These are phyloP conservation scores for Temnothorax curvispinosus DNA, from an alignment of 1,140 invertebrate genomes.

Conservation along the genomic window DNA sequence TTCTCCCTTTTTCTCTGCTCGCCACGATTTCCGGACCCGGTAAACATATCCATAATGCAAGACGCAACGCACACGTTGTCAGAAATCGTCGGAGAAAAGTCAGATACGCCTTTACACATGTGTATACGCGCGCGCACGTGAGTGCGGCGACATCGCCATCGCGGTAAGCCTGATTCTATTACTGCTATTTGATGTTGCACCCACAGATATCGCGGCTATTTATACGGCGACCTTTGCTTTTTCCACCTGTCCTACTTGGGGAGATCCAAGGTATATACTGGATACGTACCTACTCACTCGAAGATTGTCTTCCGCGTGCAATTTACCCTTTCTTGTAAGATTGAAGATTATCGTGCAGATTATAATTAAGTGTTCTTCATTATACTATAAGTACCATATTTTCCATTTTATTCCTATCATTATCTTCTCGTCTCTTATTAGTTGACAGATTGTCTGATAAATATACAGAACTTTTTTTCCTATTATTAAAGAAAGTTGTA, in stretches of 20 bases:
- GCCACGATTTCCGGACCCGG: background rate
- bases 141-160: background rate
- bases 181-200: conserved; percentile 59
- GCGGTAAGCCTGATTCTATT: conserved; percentile 41
- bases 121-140: background rate
- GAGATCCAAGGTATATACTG: conserved; percentile 6
- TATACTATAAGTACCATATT: background rate
- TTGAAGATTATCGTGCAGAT: conserved; percentile 26
- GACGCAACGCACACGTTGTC: background rate
- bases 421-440: conserved; percentile 15
- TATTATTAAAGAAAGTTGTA: background rate
- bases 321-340: conserved; percentile 23
- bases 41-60: conserved; percentile 30
- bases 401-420: background rate
- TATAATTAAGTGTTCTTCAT: conserved; percentile 22
- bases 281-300: background rate
- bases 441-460: background rate
- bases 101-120: background rate
- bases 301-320: conserved; percentile 34
- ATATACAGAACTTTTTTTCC: background rate
- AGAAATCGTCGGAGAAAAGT: conserved; percentile 25
- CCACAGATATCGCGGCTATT: conserved; percentile 66
- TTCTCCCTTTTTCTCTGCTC: background rate
- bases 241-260: conserved; percentile 50
- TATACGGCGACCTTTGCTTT: conserved; percentile 62